Evolutionary conservation across 2,113 vertebrate species (phyloP).

Genomic region (Sander lucioperca): DNA sequence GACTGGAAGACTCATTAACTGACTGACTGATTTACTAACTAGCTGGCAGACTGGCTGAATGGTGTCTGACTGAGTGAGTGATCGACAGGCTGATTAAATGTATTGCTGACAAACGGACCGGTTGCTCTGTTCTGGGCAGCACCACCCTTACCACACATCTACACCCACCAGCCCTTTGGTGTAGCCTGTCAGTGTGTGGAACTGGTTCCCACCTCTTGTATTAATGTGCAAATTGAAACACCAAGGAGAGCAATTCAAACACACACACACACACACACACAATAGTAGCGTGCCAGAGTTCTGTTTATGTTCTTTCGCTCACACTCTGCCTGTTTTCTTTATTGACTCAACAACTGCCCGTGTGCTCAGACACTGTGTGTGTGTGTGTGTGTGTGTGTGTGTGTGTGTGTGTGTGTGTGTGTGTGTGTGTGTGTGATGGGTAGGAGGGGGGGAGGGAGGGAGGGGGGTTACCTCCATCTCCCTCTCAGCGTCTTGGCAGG

Average conservation of each 20-base stretch:
- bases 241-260: slow-evolving; percentile 66
- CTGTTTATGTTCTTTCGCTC: slow-evolving; percentile 70
- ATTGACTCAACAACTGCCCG: slow-evolving; percentile 74
- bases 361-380: slow-evolving; percentile 37
- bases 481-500: slow-evolving; percentile 70
- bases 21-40: slow-evolving; percentile 25
- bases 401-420: slow-evolving; percentile 15
- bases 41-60: neutral
- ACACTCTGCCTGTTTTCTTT: slow-evolving; percentile 64
- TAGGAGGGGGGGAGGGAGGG: too few relatives aligned
- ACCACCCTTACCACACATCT: slow-evolving; percentile 5
- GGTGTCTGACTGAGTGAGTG: neutral
- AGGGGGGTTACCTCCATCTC: slow-evolving; percentile 36
- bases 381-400: slow-evolving; percentile 12
- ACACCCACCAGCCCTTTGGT: slow-evolving; percentile 38
- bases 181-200: slow-evolving; percentile 59
- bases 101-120: slow-evolving; percentile 22
- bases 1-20: neutral
- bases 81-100: slow-evolving; percentile 36
- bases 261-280: neutral
- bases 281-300: slow-evolving; percentile 74
- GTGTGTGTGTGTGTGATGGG: slow-evolving; percentile 17
- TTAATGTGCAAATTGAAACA: slow-evolving; percentile 81
- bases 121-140: slow-evolving; percentile 22
- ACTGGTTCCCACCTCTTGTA: slow-evolving; percentile 66